Conservation (phyloP, 2,888 invertebrate genomes). For the Agrotis clavis region DNA sequence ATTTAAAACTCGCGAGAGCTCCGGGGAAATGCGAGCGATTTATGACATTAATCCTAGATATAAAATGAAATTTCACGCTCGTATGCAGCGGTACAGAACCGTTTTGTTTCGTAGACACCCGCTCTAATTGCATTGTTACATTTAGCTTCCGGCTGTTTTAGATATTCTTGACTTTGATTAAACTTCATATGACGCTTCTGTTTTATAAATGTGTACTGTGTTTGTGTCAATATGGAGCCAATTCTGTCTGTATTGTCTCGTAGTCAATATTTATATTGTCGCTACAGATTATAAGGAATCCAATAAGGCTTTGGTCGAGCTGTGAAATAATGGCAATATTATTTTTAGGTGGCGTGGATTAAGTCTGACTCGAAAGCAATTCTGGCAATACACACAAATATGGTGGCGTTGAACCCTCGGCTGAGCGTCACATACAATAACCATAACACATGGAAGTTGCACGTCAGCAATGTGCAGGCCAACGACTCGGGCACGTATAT, state of each 20-base stretch:
- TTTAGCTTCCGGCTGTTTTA: slow-evolving; percentile 63
- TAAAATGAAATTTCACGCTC: slow-evolving; percentile 82
- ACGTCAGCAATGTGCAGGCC: slow-evolving; percentile 97
- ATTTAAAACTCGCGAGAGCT: slow-evolving; percentile 81
- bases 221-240: slow-evolving; percentile 49
- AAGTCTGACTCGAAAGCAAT: slow-evolving; percentile 97
- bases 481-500: slow-evolving; percentile 98
- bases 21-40: slow-evolving; percentile 80
- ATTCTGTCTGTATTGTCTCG: slow-evolving; percentile 49
- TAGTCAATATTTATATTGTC: slow-evolving; percentile 58
- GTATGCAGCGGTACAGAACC: slow-evolving; percentile 75
- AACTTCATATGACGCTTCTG: slow-evolving; percentile 42
- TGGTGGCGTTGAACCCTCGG: slow-evolving; percentile 96
- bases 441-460: slow-evolving; percentile 98
- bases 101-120: slow-evolving; percentile 78
- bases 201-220: slow-evolving; percentile 41
- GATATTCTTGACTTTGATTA: slow-evolving; percentile 61
- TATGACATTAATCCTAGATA: slow-evolving; percentile 84
- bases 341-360: slow-evolving; percentile 96
- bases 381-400: slow-evolving; percentile 96
- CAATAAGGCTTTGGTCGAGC: slow-evolving; percentile 57
- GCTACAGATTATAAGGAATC: slow-evolving; percentile 56
- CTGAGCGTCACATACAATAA: slow-evolving; percentile 97
- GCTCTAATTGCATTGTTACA: slow-evolving; percentile 80
- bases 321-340: slow-evolving; percentile 58